A percentile compares a stretch with the other conserved stretches of the same genome.
Conservation (phyloP, 2,888 invertebrate genomes). For the Dusona sp. region DNA sequence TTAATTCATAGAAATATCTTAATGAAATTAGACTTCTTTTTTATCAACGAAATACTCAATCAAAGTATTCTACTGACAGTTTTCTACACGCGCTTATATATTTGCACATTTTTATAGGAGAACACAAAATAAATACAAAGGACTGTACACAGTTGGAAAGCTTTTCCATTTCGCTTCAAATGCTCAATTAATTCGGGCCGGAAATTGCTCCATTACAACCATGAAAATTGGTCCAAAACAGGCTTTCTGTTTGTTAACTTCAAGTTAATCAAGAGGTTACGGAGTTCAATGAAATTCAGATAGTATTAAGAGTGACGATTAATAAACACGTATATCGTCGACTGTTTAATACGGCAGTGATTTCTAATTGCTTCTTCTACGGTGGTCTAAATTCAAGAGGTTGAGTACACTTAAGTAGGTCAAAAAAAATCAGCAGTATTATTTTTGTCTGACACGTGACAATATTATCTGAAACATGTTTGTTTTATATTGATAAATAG, state of each 20-base stretch:
- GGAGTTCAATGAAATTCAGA: slow-evolving; percentile 23
- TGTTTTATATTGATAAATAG: neutral
- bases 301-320: slow-evolving; percentile 3
- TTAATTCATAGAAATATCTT: neutral
- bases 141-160: neutral
- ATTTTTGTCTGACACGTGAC: no score
- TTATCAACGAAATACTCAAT: no score
- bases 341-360: neutral
- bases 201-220: neutral
- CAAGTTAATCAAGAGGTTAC: neutral
- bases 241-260: neutral
- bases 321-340: neutral
- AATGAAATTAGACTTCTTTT: neutral
- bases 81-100: neutral
- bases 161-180: neutral
- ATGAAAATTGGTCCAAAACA: neutral
- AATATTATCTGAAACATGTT: no score
- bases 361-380: slow-evolving; percentile 7
- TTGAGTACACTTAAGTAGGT: neutral
- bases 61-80: neutral
- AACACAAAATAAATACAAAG: neutral
- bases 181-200: neutral
- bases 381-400: slow-evolving; percentile 1
- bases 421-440: neutral
- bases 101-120: neutral